Base-by-base conservation (phyloP, 2,113 vertebrate species). In the Tretioscincus oriximinensis region DNA sequence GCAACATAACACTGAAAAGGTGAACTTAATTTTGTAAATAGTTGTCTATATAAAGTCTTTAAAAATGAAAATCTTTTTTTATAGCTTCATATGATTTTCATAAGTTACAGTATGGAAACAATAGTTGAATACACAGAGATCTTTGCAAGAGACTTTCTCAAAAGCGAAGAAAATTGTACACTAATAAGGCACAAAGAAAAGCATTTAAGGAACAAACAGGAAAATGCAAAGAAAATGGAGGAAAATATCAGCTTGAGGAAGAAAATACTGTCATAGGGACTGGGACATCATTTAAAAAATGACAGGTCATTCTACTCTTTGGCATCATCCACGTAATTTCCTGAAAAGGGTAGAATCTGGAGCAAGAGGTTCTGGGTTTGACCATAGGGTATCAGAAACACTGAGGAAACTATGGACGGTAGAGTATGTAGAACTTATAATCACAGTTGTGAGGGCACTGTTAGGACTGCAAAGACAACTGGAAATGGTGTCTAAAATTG, bases 41-140 rank as follows among this genome's bases (percentile, higher is more conserved):
- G n/a, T 20, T 83, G 5, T 9, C 7, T 80, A 54, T 11, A 45
- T 8, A 47, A 83, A 77, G 7, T 74, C 63, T 66, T 79, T 71
- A 6, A 35, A 64, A 74, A 61, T 75, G 41, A 75, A 75, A 45
- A 54, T 41, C 77, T 49, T 75, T 74, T n/a, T 88, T 86, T 76
- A 82, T 1, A 79, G 5, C 18, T 29, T 0, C 49, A 2, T 26
- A 31, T 66, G 28, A 65, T 67, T 58, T 28, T 68, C 68, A 28
- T 4, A 51, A 1, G 6, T 3, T 4, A 5, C 75, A 58, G 54
- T 1, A 2, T 63, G 1, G 26, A 45, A 3, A 4, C 24, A 47
- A 41, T 31, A 64, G 20, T 28, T 24, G 28, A 45, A 11, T 63
- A 54, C 81, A 9, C 7, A 76, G 14, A 24, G 9, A 0, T 6